Base-by-base conservation (phyloP, 92 coral and sea anemone genomes). In the Diadumene lineata region DNA sequence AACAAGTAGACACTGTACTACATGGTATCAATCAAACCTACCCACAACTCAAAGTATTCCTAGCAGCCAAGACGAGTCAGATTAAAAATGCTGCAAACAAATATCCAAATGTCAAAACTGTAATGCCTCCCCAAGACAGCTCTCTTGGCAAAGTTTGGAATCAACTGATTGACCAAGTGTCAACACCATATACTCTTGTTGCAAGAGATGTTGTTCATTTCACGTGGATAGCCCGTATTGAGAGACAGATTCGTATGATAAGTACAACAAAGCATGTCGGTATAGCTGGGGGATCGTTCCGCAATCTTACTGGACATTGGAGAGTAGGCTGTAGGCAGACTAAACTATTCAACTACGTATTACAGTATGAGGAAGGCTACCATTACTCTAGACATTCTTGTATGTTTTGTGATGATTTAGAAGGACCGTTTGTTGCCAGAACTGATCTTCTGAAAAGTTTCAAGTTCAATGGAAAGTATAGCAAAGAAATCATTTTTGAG, bases 271-370 rank as follows among this genome's bases (percentile, higher is more conserved):
- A 74, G 28, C 68, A 72, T 55, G 78, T 80, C 0, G 69, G 60
- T 32, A 76, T 71, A n/a, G 84, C 43, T n/a, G 84, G 84, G 0
- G 84, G 84, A 26, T 38, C 84, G 13, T 79, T 55, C 27, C 84
- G 84, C 31, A 79, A 79, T 68, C 66, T 64, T 7, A 69, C 79
- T 13, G 84, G 84, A 25, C 84, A 80, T 57, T 80, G 84, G 84
- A 43, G 53, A 61, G 66, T 80, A 0, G 84, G 84, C 16, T 80
- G 84, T 33, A 30, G 76, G 56, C 84, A 80, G 31, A 30, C 70
- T 19, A 34, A 60, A 60, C 57, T 79, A 24, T 38, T 69, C 19
- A 70, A 79, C 65, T 79, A 79, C 56, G 78, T 80, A 18, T 50
- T 80, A 18, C 67, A 63, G 58, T 80, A 67, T 70, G 66, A 61